phyloP scores from a whole-genome alignment of 2,797 vertebrate genomes.

The Streptopelia turtur region DNA sequence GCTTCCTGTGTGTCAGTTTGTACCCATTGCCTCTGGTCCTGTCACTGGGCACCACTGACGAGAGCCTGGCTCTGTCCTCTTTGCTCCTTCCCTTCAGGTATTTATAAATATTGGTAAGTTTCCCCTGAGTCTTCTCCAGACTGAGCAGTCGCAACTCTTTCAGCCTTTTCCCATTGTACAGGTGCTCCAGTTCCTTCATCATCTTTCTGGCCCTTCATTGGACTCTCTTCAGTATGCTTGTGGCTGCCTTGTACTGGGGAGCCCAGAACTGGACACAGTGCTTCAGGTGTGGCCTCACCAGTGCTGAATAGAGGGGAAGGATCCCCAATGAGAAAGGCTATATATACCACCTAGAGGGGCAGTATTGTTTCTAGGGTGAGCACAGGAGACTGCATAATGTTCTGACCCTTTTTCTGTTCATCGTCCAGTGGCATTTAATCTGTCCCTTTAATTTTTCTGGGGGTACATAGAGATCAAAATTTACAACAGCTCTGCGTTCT shows the following conservation, averaged over 20 bases:
- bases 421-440: background rate
- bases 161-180: background rate
- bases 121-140: background rate
- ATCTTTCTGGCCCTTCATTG: background rate
- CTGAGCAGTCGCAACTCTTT: background rate
- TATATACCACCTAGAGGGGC: background rate
- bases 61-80: background rate
- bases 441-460: background rate
- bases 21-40: background rate
- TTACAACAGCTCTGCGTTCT: background rate
- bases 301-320: background rate
- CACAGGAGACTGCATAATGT: background rate
- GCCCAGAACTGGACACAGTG: background rate
- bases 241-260: background rate
- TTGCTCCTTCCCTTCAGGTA: background rate
- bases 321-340: background rate
- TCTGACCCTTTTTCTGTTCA: background rate
- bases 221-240: background rate
- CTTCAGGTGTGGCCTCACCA: background rate
- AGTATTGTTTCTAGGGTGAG: background rate
- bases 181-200: background rate
- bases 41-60: background rate
- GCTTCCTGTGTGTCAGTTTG: background rate
- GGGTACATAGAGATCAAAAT: background rate
- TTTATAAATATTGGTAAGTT: background rate